Evolutionary conservation across 2,113 vertebrate genomes (phyloP).

Genomic region (Acanthochromis polyacanthus): DNA sequence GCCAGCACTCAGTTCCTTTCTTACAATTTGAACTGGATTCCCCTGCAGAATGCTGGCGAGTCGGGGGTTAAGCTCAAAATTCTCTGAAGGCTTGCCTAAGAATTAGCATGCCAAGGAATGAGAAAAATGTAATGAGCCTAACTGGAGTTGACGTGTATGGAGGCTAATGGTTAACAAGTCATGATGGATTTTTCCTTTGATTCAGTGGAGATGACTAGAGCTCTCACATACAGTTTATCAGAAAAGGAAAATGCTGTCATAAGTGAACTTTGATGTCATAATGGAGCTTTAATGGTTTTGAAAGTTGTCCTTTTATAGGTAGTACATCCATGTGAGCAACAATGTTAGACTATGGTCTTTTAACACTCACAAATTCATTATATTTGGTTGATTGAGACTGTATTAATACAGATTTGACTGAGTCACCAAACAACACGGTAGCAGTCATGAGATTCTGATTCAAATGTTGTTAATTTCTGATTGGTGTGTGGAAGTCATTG

Average conservation of each 20-base stretch:
- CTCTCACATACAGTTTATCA: slow-evolving; percentile 33
- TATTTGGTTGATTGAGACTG: not conserved
- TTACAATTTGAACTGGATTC: slow-evolving; percentile 33
- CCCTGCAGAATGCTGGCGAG: slow-evolving; percentile 22
- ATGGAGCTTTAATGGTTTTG: slow-evolving; percentile 52
- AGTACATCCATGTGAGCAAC: not conserved
- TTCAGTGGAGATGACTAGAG: slow-evolving; percentile 46
- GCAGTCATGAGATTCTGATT: not conserved
- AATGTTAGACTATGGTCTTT: not conserved
- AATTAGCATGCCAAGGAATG: slow-evolving; percentile 73
- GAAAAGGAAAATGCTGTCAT: slow-evolving; percentile 36
- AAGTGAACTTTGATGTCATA: slow-evolving; percentile 36
- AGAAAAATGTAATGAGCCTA: slow-evolving; percentile 68
- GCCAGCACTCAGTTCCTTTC: slow-evolving; percentile 30
- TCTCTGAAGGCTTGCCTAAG: slow-evolving; percentile 55
- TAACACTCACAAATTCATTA: not conserved
- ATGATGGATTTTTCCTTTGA: slow-evolving; percentile 64
- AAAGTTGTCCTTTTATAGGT: not conserved
- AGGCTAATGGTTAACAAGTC: slow-evolving; percentile 70
- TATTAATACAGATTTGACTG: not conserved
- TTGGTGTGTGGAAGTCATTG: not conserved
- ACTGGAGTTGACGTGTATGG: slow-evolving; percentile 66
- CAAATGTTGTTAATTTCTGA: not conserved
- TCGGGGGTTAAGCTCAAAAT: slow-evolving; percentile 57
- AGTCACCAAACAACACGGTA: not conserved